phyloP scores from a whole-genome alignment of 1,140 invertebrate species.

The Papilio glaucus region DNA sequence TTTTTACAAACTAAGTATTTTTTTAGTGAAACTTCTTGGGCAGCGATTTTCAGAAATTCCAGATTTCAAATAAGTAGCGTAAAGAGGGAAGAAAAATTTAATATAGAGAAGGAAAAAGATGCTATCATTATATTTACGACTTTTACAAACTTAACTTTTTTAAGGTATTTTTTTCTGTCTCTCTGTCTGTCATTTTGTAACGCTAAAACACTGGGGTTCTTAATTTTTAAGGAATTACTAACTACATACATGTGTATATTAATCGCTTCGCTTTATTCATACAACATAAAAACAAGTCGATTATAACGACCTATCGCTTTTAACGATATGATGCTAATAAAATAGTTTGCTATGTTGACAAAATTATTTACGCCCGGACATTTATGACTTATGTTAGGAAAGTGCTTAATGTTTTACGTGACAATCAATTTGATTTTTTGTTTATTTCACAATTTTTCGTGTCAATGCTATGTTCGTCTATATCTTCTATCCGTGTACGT shows the following conservation, averaged over 20 bases:
- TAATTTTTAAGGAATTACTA: too few species aligned
- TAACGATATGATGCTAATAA: neutral
- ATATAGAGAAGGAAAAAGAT: too few species aligned
- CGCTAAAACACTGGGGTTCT: too few species aligned
- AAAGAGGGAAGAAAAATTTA: too few species aligned
- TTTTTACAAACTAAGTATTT: too few species aligned
- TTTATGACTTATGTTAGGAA: neutral
- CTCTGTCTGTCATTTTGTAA: too few species aligned
- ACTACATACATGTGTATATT: neutral
- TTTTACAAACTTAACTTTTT: too few species aligned
- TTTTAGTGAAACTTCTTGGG: too few species aligned
- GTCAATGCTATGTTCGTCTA: neutral
- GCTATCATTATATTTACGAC: too few species aligned
- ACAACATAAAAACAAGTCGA: neutral
- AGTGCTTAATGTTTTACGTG: neutral
- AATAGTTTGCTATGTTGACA: neutral
- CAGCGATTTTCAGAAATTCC: too few species aligned
- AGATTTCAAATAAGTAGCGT: too few species aligned
- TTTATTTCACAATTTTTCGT: neutral
- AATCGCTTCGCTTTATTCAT: neutral
- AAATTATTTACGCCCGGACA: neutral
- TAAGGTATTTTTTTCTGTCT: too few species aligned
- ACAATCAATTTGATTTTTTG: neutral
- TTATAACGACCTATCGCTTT: neutral
- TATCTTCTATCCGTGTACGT: neutral